These are phyloP conservation scores for Musca vetustissima DNA, from an alignment of 1,140 invertebrate genomes.

Conservation along the genomic window DNA sequence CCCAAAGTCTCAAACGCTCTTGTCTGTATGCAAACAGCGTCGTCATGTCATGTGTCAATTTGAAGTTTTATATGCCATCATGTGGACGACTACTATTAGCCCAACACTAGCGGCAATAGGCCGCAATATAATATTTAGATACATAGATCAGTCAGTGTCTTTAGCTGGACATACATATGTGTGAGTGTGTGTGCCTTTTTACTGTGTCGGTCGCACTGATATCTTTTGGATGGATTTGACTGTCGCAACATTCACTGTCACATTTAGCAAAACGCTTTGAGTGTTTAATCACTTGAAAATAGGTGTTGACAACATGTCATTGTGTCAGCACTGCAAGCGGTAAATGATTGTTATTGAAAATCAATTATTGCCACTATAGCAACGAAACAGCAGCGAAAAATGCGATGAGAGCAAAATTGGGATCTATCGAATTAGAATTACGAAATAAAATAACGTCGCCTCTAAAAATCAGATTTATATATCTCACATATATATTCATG, in stretches of 20 bases:
- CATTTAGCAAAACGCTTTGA: constrained; percentile 20
- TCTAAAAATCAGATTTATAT: no score
- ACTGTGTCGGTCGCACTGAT: not conserved
- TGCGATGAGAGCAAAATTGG: no score
- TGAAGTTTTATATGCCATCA: constrained; percentile 20
- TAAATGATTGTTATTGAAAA: constrained; percentile 5
- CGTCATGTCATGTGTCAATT: constrained; percentile 21
- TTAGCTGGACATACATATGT: no score
- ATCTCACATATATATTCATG: no score
- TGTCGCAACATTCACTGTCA: constrained; percentile 13
- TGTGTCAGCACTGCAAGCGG: constrained; percentile 8
- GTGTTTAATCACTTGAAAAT: constrained; percentile 25
- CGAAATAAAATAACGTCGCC: no score
- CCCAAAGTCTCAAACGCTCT: not conserved
- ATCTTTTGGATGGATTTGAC: not conserved
- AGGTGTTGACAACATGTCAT: constrained; percentile 24
- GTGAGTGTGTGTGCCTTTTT: no score
- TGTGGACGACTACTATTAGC: no score
- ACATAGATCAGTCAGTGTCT: no score
- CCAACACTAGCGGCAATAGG: no score
- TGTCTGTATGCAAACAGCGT: constrained; percentile 13
- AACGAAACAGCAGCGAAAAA: no score
- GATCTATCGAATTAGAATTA: no score
- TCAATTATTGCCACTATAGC: not conserved
- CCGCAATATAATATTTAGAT: no score